These are phyloP conservation scores for Amniataba percoides DNA, from an alignment of 2,797 vertebrate species.

Conservation along the genomic window DNA sequence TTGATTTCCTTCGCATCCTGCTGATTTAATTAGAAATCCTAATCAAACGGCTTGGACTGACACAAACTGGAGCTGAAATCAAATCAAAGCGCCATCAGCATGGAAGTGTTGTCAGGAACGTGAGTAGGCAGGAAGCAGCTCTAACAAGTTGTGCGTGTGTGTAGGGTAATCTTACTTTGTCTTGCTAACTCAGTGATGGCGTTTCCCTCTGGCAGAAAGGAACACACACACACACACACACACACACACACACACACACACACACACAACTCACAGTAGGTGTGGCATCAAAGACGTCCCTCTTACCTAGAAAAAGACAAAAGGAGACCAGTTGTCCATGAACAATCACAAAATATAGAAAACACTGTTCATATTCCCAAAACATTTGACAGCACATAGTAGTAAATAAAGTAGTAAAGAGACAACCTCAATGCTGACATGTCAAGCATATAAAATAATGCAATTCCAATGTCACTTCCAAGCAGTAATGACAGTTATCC, in stretches of 20 bases:
- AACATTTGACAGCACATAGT: not conserved
- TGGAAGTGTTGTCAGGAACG: constrained; percentile 55
- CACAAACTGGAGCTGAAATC: constrained; percentile 52
- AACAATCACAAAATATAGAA: not conserved
- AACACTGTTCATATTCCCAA: not conserved
- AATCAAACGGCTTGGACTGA: constrained; percentile 58
- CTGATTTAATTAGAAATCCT: constrained; percentile 63
- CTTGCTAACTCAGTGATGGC: constrained; percentile 25
- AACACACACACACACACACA: constrained; percentile 2
- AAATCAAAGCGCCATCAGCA: constrained; percentile 64
- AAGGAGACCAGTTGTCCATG: constrained; percentile 12
- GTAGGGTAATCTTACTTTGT: constrained; percentile 32
- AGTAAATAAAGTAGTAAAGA: not conserved
- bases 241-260: not conserved
- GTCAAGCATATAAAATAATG: not conserved
- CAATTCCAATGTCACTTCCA: not conserved
- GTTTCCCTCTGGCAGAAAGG: constrained; percentile 24
- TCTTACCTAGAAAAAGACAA: constrained; percentile 61
- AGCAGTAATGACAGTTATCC: not conserved
- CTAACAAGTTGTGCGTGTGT: constrained; percentile 13
- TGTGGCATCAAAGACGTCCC: constrained; percentile 15
- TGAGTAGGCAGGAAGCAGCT: constrained; percentile 45
- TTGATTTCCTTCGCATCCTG: constrained; percentile 51
- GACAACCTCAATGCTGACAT: not conserved
- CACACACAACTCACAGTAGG: constrained; percentile 3